Evolutionary conservation across 35 echinoderm and acorn worm genomes (phyloP).

Genomic region (Ophioderma brevispina): DNA sequence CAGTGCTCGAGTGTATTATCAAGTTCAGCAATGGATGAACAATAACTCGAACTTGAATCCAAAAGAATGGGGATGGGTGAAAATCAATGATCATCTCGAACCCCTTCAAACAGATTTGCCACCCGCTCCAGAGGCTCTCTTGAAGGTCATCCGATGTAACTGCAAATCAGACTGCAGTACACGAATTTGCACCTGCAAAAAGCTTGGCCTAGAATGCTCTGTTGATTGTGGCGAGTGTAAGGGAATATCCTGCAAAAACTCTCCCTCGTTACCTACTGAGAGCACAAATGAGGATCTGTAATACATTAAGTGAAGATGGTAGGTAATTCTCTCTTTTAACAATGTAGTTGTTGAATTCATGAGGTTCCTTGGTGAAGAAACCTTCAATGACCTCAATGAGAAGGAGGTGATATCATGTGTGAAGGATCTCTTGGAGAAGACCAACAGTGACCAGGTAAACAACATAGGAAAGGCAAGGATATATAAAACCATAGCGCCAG

Average conservation of each 20-base stretch:
- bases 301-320: no score
- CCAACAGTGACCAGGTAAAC: no score
- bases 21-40: constrained; percentile 10
- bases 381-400: no score
- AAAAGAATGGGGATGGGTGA: constrained; percentile 54
- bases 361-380: no score
- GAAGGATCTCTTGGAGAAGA: no score
- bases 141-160: constrained; percentile 55
- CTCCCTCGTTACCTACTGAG: background rate
- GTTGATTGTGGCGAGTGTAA: background rate
- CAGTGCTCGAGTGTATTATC: constrained; percentile 54
- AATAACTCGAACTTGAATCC: constrained; percentile 1
- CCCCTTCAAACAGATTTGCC: constrained; percentile 15
- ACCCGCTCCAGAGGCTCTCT: constrained; percentile 31
- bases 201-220: constrained; percentile 46
- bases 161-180: constrained; percentile 54
- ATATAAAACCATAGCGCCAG: no score
- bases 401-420: no score
- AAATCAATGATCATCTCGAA: background rate
- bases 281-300: no score
- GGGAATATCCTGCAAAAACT: constrained; percentile 24
- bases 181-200: constrained; percentile 58
- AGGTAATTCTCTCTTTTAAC: no score
- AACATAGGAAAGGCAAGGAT: no score
- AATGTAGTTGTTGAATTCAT: no score